Evolutionary conservation across 2,797 vertebrate genomes (phyloP).

Genomic region (Peromyscus attwateri): DNA sequence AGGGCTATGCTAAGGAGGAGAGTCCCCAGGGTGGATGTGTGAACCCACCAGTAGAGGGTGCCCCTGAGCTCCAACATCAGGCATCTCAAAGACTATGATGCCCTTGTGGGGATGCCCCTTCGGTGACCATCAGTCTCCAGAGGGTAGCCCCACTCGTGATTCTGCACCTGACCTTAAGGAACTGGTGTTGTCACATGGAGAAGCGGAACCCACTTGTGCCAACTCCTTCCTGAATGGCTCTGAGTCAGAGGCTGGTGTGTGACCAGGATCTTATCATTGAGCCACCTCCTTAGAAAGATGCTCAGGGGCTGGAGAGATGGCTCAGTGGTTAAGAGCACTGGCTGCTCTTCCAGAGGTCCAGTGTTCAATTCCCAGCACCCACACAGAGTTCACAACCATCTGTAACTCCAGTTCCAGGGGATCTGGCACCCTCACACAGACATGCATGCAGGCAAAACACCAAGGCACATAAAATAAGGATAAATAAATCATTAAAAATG

Average conservation of each 20-base stretch:
- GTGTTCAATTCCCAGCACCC: neutral
- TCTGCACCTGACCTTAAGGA: neutral
- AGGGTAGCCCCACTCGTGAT: neutral
- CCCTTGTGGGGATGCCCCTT: rapidly evolving
- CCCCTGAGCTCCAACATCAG: neutral
- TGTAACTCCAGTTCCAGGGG: neutral
- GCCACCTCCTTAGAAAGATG: neutral
- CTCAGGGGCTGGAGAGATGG: neutral
- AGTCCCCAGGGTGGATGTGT: rapidly evolving
- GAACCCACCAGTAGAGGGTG: conserved; percentile 59
- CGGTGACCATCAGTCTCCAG: neutral
- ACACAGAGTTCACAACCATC: neutral
- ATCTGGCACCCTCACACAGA: neutral
- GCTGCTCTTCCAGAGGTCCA: neutral
- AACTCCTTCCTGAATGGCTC: neutral
- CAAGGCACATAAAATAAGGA: neutral
- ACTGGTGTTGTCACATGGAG: rapidly evolving
- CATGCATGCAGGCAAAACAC: neutral
- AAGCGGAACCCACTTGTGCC: rapidly evolving
- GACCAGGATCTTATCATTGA: too few relatives aligned
- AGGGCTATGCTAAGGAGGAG: rapidly evolving
- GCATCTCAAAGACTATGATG: neutral
- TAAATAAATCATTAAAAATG: neutral
- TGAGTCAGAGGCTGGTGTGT: rapidly evolving
- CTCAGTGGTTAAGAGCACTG: neutral